Percentiles rank a stretch among this genome's conserved stretches.
Evolutionary conservation across 2,888 invertebrate genomes (phyloP).

Genomic region (Antitype chi): DNA sequence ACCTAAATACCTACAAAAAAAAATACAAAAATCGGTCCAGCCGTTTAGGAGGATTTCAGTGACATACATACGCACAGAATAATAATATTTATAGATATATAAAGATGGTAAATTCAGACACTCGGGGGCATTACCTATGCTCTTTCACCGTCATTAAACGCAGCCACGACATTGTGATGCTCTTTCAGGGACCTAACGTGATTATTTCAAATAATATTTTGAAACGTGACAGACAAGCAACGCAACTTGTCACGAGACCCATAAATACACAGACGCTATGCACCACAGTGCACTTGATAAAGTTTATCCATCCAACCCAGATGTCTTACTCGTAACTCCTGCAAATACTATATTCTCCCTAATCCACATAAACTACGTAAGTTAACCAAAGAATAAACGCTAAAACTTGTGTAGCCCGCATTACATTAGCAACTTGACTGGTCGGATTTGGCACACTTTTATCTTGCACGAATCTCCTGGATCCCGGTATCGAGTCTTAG

Average conservation of each 20-base stretch:
- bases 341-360: conserved; percentile 2
- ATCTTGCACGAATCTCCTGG: conserved; percentile 52
- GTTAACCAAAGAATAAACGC: conserved; percentile 33
- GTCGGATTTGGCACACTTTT: conserved; percentile 49
- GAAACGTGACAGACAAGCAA: conserved; percentile 29
- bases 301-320: conserved; percentile 6
- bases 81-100: no score
- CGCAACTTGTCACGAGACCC: not conserved
- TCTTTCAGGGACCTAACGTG: not conserved
- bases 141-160: not conserved
- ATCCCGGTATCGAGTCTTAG: conserved; percentile 45
- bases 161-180: not conserved
- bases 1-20: no score
- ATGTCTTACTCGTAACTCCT: conserved; percentile 25
- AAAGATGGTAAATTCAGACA: not conserved
- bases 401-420: conserved; percentile 28
- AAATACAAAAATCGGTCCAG: no score
- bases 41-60: no score
- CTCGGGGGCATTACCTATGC: not conserved
- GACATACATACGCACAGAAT: no score
- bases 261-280: conserved; percentile 22
- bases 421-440: conserved; percentile 47
- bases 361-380: conserved; percentile 32
- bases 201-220: conserved; percentile 9
- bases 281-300: conserved; percentile 29